phyloP scores from a whole-genome alignment of 2,888 invertebrate genomes.

The Teleogryllus oceanicus region DNA sequence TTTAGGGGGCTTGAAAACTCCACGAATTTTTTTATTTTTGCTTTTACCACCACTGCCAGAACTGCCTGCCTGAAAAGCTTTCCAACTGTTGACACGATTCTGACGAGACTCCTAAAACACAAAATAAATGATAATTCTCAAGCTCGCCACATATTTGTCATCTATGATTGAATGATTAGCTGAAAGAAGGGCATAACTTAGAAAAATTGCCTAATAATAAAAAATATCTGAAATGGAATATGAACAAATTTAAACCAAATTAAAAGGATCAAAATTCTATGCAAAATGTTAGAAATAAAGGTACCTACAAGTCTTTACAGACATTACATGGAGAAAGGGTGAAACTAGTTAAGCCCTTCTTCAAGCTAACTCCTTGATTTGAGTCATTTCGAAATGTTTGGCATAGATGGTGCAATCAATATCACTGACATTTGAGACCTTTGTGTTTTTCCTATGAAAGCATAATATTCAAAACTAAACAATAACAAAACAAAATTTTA shows the following conservation, averaged over 20 bases:
- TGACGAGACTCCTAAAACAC: constrained; percentile 76
- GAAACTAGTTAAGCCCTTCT: no score
- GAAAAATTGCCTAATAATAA: no score
- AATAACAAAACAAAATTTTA: neutral
- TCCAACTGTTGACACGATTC: constrained; percentile 89
- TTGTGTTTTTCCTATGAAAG: constrained; percentile 3
- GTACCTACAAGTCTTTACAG: no score
- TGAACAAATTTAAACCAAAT: no score
- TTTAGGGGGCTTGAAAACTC: constrained; percentile 81
- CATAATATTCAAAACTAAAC: constrained; percentile 4
- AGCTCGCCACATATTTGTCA: neutral
- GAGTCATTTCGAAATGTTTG: no score
- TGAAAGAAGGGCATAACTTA: no score
- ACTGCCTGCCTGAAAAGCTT: constrained; percentile 73
- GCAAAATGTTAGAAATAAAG: no score
- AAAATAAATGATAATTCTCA: neutral
- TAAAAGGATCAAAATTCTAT: no score
- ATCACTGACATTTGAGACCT: neutral
- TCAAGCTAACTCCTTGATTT: no score
- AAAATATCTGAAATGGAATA: no score
- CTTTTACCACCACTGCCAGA: constrained; percentile 58
- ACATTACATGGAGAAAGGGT: no score
- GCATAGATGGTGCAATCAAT: neutral
- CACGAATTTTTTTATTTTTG: constrained; percentile 76
- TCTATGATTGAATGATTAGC: neutral